Percentiles rank a stretch among this genome's conserved stretches.
Conservation (phyloP, 2,888 invertebrate species). For the Apamea anceps region DNA sequence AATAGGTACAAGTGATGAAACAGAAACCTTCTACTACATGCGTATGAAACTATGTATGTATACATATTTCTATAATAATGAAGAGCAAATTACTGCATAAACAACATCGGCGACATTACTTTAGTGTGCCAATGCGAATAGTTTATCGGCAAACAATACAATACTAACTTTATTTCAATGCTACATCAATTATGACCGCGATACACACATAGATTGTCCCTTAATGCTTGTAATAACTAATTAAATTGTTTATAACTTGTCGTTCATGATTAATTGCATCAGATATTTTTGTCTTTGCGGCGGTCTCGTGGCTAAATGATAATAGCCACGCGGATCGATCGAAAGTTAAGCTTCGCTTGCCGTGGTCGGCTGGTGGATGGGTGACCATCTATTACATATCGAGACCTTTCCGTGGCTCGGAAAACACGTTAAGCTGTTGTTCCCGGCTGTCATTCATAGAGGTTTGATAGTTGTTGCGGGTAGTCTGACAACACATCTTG, state of each 20-base stretch:
- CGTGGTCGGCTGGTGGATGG: background rate
- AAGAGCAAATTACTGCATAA: conserved; percentile 17
- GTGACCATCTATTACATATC: background rate
- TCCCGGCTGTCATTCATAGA: background rate
- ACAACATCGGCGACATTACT: conserved; percentile 28
- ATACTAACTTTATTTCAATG: conserved; percentile 31
- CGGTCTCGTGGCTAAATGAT: background rate
- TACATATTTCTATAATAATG: background rate
- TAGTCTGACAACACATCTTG: background rate
- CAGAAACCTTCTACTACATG: background rate
- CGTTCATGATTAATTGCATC: conserved; percentile 36
- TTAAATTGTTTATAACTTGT: conserved; percentile 38
- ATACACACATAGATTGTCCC: conserved; percentile 33
- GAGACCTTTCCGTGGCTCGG: background rate
- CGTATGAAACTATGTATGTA: background rate
- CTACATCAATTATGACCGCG: conserved; percentile 22
- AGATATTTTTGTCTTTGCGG: background rate
- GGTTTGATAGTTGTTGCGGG: background rate
- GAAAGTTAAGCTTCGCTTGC: background rate
- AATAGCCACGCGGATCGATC: background rate
- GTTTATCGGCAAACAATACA: conserved; percentile 45
- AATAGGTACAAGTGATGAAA: background rate
- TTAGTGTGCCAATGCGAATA: conserved; percentile 43
- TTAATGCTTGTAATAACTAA: conserved; percentile 35
- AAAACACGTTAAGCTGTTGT: background rate